These are phyloP conservation scores for Beris chalybata DNA, from an alignment of 2,888 invertebrate genomes.

Conservation along the genomic window DNA sequence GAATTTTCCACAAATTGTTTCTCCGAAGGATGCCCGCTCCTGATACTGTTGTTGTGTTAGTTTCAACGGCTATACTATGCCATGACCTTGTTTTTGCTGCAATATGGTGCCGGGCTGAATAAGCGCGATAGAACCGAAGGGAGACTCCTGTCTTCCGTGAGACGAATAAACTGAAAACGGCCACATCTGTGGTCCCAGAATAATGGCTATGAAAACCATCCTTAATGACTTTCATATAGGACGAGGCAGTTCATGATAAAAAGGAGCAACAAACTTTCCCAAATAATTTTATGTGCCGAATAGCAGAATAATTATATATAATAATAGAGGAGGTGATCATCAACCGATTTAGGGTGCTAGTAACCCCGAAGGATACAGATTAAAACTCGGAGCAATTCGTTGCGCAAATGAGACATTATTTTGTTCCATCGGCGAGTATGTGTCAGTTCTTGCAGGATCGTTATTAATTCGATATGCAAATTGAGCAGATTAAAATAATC, in stretches of 20 bases:
- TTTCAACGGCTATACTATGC: too few species aligned
- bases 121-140: neutral
- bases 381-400: neutral
- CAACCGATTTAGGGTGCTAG: conserved; percentile 27
- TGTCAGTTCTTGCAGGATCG: too few species aligned
- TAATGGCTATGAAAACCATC: conserved; percentile 57
- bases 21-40: too few species aligned
- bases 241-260: conserved; percentile 37
- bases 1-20: too few species aligned
- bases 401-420: too few species aligned
- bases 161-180: conserved; percentile 9
- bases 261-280: conserved; percentile 33
- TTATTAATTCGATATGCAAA: too few species aligned
- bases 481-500: too few species aligned
- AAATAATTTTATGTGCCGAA: conserved; percentile 38
- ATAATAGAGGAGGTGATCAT: conserved; percentile 32
- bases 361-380: neutral
- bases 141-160: too few species aligned
- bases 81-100: conserved; percentile 29
- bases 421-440: neutral
- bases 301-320: conserved; percentile 39
- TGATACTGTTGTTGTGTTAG: too few species aligned
- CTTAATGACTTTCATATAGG: conserved; percentile 50
- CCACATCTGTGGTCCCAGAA: conserved; percentile 53
- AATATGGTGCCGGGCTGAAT: conserved; percentile 28